These are phyloP conservation scores for Eupithecia abbreviata DNA, from an alignment of 2,888 invertebrate genomes.

Conservation along the genomic window DNA sequence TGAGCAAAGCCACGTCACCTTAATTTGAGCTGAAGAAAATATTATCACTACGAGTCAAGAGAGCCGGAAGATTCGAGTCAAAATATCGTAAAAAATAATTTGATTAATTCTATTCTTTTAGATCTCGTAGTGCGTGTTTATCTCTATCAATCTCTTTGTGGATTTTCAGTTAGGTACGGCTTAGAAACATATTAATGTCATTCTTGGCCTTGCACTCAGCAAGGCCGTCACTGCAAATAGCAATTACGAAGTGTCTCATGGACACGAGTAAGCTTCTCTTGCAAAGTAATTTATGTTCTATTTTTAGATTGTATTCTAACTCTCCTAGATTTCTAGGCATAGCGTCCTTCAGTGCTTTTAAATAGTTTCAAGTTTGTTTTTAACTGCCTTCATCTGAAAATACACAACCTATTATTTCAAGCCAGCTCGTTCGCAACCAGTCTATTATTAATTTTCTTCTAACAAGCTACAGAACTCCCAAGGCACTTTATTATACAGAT, in stretches of 20 bases:
- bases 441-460: slow-evolving; percentile 5
- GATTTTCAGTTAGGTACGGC: neutral
- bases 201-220: neutral
- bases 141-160: neutral
- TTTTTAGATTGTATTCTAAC: neutral
- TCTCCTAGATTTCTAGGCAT: neutral
- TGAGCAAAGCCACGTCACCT: neutral
- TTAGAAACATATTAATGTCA: neutral
- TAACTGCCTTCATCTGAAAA: neutral
- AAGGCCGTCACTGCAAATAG: neutral
- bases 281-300: neutral
- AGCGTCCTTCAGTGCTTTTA: neutral
- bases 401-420: slow-evolving; percentile 3
- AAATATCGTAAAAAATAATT: too few species aligned
- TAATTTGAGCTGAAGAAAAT: neutral
- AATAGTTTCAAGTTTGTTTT: neutral
- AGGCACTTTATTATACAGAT: slow-evolving; percentile 5
- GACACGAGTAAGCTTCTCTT: neutral
- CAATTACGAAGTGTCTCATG: neutral
- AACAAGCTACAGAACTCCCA: slow-evolving; percentile 9
- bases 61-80: neutral
- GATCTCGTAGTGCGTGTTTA: neutral
- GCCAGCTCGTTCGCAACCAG: neutral
- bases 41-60: neutral
- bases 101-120: too few species aligned